Evolutionary conservation across 2,797 vertebrate genomes (phyloP).

Genomic region (Mormyrus proboscirostris): DNA sequence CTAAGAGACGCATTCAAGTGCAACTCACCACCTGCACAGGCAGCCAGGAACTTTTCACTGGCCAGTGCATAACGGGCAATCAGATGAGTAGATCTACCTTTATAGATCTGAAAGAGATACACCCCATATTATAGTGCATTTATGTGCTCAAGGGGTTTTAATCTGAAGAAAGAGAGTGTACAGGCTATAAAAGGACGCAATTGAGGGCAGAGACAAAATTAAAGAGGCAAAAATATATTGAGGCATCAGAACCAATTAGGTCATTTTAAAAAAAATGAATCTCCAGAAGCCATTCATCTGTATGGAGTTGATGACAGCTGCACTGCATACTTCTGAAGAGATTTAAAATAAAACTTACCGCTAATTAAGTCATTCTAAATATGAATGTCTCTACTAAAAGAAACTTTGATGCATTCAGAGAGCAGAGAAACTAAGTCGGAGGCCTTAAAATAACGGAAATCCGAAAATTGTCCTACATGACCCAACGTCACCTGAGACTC

Average conservation of each 20-base stretch:
- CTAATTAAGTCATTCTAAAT: slow-evolving; percentile 26
- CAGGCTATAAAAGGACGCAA: slow-evolving; percentile 38
- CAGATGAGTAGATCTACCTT: slow-evolving; percentile 73
- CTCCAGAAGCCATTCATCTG: slow-evolving; percentile 33
- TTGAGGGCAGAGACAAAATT: slow-evolving; percentile 30
- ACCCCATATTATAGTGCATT: slow-evolving; percentile 21
- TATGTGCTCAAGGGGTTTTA: slow-evolving; percentile 30
- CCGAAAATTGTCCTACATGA: not conserved
- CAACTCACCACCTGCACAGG: slow-evolving; percentile 84
- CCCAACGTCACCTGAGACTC: not conserved
- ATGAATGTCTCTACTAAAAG: slow-evolving; percentile 15
- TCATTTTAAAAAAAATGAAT: slow-evolving; percentile 33
- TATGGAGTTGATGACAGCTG: slow-evolving; percentile 26
- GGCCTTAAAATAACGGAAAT: not conserved
- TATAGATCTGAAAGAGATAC: slow-evolving; percentile 66
- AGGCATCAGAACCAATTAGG: slow-evolving; percentile 35
- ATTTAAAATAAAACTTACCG: slow-evolving; percentile 16
- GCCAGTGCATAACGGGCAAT: slow-evolving; percentile 69
- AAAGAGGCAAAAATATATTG: slow-evolving; percentile 37
- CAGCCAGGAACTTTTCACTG: slow-evolving; percentile 88
- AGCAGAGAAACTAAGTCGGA: not conserved
- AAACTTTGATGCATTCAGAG: not conserved
- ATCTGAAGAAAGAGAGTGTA: slow-evolving; percentile 29
- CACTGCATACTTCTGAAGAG: slow-evolving; percentile 9
- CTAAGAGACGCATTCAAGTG: not conserved